phyloP scores from a whole-genome alignment of 2,797 vertebrate genomes.

The Sparus aurata region DNA sequence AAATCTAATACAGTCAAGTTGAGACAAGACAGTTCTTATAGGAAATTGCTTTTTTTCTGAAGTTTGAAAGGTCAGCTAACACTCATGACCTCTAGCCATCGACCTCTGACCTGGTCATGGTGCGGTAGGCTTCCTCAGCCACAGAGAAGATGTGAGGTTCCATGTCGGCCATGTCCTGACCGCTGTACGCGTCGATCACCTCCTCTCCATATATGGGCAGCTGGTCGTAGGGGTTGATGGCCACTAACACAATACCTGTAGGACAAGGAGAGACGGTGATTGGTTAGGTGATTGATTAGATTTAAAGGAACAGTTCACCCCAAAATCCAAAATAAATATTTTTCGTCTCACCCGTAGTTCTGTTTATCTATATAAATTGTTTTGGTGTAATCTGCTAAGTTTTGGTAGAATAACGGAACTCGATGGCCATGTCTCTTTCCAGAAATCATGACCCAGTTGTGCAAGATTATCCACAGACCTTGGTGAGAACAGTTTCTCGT shows the following conservation, averaged over 20 bases:
- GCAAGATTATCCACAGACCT: no score
- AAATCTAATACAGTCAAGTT: not conserved
- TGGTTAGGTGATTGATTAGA: no score
- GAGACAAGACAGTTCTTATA: not conserved
- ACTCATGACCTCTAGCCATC: not conserved
- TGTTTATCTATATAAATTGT: no score
- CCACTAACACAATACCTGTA: conserved; percentile 86
- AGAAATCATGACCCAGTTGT: no score
- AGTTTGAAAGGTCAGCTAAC: not conserved
- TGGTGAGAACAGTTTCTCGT: no score
- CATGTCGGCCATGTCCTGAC: conserved; percentile 86
- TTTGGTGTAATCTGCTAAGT: no score
- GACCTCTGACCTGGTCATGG: conserved; percentile 86
- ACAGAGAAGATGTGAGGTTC: conserved; percentile 91
- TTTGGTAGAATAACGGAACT: no score
- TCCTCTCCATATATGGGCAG: conserved; percentile 89
- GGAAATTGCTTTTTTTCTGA: not conserved
- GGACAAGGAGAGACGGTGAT: no score
- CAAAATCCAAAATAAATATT: no score
- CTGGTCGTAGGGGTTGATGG: conserved; percentile 87
- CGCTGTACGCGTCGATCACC: conserved; percentile 87
- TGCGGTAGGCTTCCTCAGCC: conserved; percentile 87
- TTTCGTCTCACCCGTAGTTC: no score
- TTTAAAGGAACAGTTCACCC: no score
- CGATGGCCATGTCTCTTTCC: no score